These are phyloP conservation scores for Tipula lateralis DNA, from an alignment of 2,888 invertebrate species.

Conservation along the genomic window DNA sequence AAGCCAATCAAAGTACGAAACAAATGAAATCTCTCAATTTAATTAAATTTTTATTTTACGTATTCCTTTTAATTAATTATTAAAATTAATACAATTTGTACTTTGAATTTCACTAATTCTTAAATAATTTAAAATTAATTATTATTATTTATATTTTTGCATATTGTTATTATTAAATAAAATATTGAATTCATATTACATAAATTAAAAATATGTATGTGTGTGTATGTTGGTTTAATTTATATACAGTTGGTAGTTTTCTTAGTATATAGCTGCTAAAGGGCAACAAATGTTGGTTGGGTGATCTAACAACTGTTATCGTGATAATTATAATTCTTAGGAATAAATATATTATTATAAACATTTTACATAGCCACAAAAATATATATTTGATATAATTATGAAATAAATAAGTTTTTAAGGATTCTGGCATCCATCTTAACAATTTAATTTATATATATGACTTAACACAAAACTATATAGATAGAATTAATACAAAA, in stretches of 20 bases:
- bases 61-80: not conserved
- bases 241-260: not conserved
- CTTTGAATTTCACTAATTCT: constrained; percentile 25
- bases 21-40: not conserved
- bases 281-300: not conserved
- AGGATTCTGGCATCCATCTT: not conserved
- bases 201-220: not conserved
- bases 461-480: not conserved
- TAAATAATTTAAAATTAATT: constrained; percentile 24
- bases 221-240: not conserved
- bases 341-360: not conserved
- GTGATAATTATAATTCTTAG: not conserved
- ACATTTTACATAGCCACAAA: not conserved
- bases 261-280: not conserved
- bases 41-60: not conserved
- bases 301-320: not conserved
- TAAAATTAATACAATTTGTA: constrained; percentile 27
- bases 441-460: too few relatives aligned
- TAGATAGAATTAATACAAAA: not conserved
- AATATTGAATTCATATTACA: not conserved
- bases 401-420: not conserved
- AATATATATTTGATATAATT: not conserved
- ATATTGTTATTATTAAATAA: not conserved
- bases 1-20: not conserved
- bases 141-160: not conserved